phyloP scores from a whole-genome alignment of 2,113 vertebrate genomes.

The Formicarius rufipectus region DNA sequence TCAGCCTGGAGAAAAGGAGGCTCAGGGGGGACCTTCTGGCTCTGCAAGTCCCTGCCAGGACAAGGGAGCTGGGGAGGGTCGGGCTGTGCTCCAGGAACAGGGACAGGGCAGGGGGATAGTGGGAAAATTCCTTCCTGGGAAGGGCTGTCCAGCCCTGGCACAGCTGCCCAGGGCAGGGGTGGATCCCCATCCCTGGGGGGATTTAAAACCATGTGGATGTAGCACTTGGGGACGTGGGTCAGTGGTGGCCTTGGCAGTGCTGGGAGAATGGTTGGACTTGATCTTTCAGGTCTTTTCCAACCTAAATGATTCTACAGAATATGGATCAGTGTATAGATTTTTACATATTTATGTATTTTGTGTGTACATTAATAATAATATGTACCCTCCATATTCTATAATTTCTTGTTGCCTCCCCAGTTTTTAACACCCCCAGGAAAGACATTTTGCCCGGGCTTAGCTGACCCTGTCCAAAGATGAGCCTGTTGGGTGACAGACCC shows the following conservation, averaged over 20 bases:
- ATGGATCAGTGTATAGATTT: neutral
- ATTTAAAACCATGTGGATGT: neutral
- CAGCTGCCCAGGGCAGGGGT: neutral
- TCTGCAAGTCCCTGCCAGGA: neutral
- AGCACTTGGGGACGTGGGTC: fast-evolving
- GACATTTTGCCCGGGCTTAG: fast-evolving
- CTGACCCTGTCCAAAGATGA: fast-evolving
- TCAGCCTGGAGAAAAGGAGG: neutral
- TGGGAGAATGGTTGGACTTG: neutral
- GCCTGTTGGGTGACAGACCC: neutral
- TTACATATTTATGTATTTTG: neutral
- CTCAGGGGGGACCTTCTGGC: neutral
- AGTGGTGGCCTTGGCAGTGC: neutral
- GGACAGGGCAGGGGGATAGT: fast-evolving
- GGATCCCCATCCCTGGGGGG: too few species aligned
- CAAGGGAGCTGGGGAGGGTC: too few species aligned
- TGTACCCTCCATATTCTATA: too few species aligned
- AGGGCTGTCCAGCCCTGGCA: fast-evolving
- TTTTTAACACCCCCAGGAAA: neutral
- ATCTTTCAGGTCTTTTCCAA: neutral
- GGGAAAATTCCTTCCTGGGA: neutral
- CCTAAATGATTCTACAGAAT: neutral
- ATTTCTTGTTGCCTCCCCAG: neutral
- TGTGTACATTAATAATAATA: neutral
- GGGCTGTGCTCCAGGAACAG: too few species aligned